These are phyloP conservation scores for Polydesmus complanatus DNA, from an alignment of 2,888 invertebrate genomes.

Conservation along the genomic window DNA sequence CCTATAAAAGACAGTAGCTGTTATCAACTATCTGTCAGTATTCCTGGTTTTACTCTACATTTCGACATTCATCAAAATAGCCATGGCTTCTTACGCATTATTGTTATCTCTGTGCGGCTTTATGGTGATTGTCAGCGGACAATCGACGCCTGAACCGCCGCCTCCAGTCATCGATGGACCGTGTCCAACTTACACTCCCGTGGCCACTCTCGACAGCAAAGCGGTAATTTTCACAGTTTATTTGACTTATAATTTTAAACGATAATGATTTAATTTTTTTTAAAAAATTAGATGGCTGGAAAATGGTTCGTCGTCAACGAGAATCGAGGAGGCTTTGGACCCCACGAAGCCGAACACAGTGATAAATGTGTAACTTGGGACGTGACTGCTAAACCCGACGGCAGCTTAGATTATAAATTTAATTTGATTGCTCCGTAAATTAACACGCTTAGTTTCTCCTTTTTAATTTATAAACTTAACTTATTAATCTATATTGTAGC, in stretches of 20 bases:
- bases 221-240: neutral
- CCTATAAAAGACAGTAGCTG: too few species aligned
- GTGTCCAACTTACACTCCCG: neutral
- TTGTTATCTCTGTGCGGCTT: neutral
- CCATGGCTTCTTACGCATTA: neutral
- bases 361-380: neutral
- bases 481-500: neutral
- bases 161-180: neutral
- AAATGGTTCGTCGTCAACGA: neutral
- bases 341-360: neutral
- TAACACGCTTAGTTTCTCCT: neutral
- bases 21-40: too few species aligned
- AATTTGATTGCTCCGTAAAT: neutral
- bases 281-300: neutral
- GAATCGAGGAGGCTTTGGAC: neutral
- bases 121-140: neutral
- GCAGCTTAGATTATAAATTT: neutral
- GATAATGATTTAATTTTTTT: neutral
- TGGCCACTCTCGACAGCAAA: neutral
- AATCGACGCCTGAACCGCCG: neutral
- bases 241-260: too few species aligned
- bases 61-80: too few species aligned
- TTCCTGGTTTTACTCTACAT: too few species aligned
- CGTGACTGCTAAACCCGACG: neutral
- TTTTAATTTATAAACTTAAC: neutral